Conservation (phyloP, 2,888 invertebrate species). For the Onthophagus sagittarius region DNA sequence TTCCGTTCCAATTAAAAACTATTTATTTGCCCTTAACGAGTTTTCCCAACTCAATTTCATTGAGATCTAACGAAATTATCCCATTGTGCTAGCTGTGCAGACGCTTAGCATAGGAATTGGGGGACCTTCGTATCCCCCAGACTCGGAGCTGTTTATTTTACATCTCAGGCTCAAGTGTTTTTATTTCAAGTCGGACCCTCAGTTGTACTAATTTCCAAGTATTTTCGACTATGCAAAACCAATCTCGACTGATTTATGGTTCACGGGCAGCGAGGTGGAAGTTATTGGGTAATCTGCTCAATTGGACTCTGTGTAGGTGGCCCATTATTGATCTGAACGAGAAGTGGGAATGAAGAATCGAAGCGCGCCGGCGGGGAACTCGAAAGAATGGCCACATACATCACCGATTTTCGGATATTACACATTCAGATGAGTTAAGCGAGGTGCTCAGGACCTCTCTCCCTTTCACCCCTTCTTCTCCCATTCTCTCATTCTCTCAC, state of each 20-base stretch:
- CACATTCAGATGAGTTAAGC: background rate
- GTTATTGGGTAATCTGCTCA: conserved; percentile 32
- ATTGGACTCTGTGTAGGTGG: conserved; percentile 28
- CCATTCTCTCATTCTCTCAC: background rate
- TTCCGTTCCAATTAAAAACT: conserved; percentile 10
- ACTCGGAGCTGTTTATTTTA: conserved; percentile 18
- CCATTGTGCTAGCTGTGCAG: background rate
- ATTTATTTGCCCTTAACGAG: conserved; percentile 11
- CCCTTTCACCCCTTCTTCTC: background rate
- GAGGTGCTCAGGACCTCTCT: background rate
- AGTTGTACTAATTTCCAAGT: background rate
- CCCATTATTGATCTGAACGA: conserved; percentile 19
- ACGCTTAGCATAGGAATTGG: background rate
- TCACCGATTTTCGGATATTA: background rate
- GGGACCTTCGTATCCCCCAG: background rate
- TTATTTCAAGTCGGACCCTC: background rate
- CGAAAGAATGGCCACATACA: background rate
- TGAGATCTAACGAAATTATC: conserved; percentile 9
- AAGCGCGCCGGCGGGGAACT: background rate
- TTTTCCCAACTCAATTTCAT: conserved; percentile 12
- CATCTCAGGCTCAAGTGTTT: background rate
- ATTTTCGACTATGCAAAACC: conserved; percentile 30
- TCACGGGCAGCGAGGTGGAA: conserved; percentile 32
- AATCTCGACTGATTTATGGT: conserved; percentile 33
- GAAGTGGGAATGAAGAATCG: conserved; percentile 12